phyloP scores from a whole-genome alignment of 2,888 invertebrate genomes.

The Acrocera orbiculus region DNA sequence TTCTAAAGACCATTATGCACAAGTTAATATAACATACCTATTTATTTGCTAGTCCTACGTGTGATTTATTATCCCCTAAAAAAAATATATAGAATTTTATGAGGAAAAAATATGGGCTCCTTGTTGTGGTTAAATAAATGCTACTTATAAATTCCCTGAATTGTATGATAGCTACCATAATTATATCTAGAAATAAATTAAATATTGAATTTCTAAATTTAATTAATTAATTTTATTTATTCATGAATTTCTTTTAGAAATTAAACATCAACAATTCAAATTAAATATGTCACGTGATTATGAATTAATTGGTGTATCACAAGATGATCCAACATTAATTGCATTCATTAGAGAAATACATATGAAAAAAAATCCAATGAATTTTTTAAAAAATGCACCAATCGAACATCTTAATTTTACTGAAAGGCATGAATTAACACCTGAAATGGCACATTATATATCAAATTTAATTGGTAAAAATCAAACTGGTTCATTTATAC shows the following conservation, averaged over 20 bases:
- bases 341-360: constrained; percentile 58
- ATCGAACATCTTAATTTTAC: constrained; percentile 20
- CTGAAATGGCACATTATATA: constrained; percentile 27
- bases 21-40: too few species aligned
- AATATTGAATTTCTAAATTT: constrained; percentile 1
- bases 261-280: constrained; percentile 59
- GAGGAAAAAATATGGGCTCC: not conserved
- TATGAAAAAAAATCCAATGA: constrained; percentile 33
- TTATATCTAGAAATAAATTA: too few species aligned
- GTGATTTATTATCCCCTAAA: not conserved
- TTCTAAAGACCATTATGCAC: too few species aligned
- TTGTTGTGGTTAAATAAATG: not conserved
- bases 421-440: constrained; percentile 22
- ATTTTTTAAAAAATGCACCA: constrained; percentile 19
- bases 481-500: constrained; percentile 52
- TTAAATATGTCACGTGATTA: constrained; percentile 64
- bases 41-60: too few species aligned
- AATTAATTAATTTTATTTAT: constrained; percentile 7
- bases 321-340: constrained; percentile 56
- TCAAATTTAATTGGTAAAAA: constrained; percentile 25
- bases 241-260: constrained; percentile 35
- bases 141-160: not conserved
- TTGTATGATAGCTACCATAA: too few species aligned
- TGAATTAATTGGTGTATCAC: constrained; percentile 52
- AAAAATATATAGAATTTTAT: not conserved